Percentiles rank a stretch among this genome's conserved stretches.
Conservation (phyloP, 2,113 vertebrate genomes). For the Prolemur simus region DNA sequence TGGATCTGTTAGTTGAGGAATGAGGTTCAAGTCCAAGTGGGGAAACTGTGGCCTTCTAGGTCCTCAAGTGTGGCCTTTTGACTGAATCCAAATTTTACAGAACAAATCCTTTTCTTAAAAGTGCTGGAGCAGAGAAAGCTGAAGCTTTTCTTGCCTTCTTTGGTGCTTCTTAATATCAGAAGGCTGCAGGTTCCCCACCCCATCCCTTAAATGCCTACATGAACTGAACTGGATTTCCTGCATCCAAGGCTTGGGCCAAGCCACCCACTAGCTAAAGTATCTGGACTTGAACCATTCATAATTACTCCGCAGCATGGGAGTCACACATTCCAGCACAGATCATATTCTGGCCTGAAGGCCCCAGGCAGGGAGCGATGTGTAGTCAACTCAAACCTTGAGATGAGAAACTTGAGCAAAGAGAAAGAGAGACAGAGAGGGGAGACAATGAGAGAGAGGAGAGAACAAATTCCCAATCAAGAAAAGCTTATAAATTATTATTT, state of each 20-base stretch:
- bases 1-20: background rate
- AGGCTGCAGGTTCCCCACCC: no score
- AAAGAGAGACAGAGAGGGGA: accelerated
- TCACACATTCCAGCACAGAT: background rate
- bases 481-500: background rate
- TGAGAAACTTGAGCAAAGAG: background rate
- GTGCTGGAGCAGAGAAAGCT: no score
- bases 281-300: background rate
- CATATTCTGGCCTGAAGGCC: background rate
- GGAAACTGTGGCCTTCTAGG: no score
- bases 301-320: background rate
- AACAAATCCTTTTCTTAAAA: no score
- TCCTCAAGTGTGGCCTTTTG: no score
- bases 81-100: no score
- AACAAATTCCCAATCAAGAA: background rate
- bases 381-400: background rate
- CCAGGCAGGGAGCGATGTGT: background rate
- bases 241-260: background rate
- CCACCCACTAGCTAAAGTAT: background rate
- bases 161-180: no score
- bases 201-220: background rate
- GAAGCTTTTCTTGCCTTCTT: no score
- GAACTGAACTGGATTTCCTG: background rate
- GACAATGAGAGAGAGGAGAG: background rate
- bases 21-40: background rate